These are phyloP conservation scores for Ephydatia muelleri DNA, from an alignment of 37 sponge, comb jelly and placozoan genomes.

Conservation along the genomic window DNA sequence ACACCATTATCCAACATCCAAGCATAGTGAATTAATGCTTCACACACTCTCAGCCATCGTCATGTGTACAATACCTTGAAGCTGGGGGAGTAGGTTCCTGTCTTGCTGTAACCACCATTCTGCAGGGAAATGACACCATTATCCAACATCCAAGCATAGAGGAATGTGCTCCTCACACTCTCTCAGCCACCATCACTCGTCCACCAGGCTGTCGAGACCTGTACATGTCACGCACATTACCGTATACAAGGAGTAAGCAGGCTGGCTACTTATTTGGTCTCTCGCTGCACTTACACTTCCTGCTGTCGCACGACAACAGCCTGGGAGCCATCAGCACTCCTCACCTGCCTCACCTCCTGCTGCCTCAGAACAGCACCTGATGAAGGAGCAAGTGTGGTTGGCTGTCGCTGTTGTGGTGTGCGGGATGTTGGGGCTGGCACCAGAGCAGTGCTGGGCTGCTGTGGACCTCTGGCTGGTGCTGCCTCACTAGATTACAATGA, in stretches of 20 bases:
- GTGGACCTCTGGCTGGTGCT: background rate
- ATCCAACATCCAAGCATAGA: background rate
- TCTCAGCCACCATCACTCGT: background rate
- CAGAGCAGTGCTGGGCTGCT: background rate
- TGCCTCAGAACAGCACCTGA: background rate
- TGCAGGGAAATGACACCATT: background rate
- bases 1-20: too few species aligned
- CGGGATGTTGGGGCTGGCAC: background rate
- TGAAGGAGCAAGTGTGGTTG: background rate
- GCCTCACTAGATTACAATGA: background rate
- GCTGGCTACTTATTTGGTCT: background rate
- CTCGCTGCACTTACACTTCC: background rate
- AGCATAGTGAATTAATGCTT: background rate
- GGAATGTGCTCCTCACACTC: background rate
- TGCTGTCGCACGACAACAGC: background rate
- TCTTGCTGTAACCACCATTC: background rate
- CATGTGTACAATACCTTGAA: background rate
- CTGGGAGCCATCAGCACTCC: background rate
- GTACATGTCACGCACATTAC: background rate
- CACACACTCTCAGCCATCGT: background rate
- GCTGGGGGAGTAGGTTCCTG: background rate
- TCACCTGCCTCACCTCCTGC: background rate
- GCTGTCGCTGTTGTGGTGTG: background rate
- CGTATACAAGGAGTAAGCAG: background rate
- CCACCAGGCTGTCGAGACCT: background rate